Evolutionary conservation across 2,888 invertebrate genomes (phyloP), one percentile per base, ranked within the genome.

Genomic region (Aspidapion aeneum): DNA sequence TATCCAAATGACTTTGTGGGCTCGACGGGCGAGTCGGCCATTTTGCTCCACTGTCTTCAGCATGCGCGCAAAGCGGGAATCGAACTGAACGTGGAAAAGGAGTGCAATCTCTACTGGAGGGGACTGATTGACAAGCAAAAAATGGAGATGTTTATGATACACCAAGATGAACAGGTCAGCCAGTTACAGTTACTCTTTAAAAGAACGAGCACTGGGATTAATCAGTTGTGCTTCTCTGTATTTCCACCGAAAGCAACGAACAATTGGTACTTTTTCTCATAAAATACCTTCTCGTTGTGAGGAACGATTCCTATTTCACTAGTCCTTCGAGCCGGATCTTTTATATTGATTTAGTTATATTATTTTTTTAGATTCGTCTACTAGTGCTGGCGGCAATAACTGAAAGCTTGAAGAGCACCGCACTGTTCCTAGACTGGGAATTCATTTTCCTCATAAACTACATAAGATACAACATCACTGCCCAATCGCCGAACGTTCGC

Each of bases 401-500:
- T 58, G 91, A 93, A 72, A 88, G 86, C 0, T 87, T 86, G 58
- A 90, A 90, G 75, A 86, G 86, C 1, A 91, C 93, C 1, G 90
- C 92, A 74, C 69, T 80, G 12, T 85, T 91, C 68, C 75, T 82
- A 0, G 62, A 74, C 0, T 79, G 80, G 52, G 94, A 94, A 74
- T 81, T 94, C 48, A 75, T 83, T 1, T 82, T 88, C 17, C 79
- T 93, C 20, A 75, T 85, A 9, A 77, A 78, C 48, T 93, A 87
- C 78, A 74, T 93, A 48, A 78, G 80, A 18, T 86, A 87, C 74
- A 94, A 93, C 80, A 81, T 89, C 57, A 87, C 87, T 68, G 85
- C 85, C 60, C 89, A 90, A 74, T 82, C 84, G 59, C 87, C 91
- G 0, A 84, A 85, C 63, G 87, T 88, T 68, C 82, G 90, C 35